Evolutionary conservation across 2,888 invertebrate species (phyloP).

Genomic region (Agonopterix heracliana): DNA sequence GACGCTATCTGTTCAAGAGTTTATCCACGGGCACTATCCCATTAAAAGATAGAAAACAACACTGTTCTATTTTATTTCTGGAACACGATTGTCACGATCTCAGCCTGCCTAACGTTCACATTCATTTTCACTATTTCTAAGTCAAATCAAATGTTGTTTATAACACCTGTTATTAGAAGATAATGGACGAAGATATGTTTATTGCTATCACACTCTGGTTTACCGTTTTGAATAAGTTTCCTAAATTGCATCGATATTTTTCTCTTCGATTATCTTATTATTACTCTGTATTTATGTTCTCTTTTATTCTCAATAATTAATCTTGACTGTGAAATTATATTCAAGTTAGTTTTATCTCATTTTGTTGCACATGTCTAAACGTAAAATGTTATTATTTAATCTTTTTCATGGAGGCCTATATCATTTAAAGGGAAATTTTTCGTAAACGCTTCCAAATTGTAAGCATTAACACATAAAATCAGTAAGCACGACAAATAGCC

Average conservation of each 20-base stretch:
- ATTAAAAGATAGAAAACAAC: constrained; percentile 38
- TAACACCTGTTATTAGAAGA: background rate
- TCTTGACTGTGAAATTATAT: no score
- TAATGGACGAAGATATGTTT: background rate
- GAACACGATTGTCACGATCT: constrained; percentile 45
- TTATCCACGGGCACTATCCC: constrained; percentile 22
- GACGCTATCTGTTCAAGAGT: constrained; percentile 26
- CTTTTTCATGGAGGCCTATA: no score
- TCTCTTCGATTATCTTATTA: no score
- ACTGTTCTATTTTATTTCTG: constrained; percentile 43
- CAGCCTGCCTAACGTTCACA: background rate
- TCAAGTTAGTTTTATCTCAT: no score
- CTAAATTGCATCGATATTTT: no score
- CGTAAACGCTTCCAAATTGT: background rate
- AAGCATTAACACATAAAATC: constrained; percentile 3
- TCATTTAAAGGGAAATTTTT: no score
- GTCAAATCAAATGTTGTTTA: background rate
- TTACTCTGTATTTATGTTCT: no score
- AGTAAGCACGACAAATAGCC: constrained; percentile 1
- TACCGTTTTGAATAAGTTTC: no score
- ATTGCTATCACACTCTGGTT: no score
- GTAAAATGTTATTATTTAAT: no score
- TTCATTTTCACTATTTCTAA: constrained; percentile 3
- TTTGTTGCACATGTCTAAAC: no score
- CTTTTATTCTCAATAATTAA: no score